phyloP scores from a whole-genome alignment of 2,113 vertebrate genomes.

The Peromyscus californicus region DNA sequence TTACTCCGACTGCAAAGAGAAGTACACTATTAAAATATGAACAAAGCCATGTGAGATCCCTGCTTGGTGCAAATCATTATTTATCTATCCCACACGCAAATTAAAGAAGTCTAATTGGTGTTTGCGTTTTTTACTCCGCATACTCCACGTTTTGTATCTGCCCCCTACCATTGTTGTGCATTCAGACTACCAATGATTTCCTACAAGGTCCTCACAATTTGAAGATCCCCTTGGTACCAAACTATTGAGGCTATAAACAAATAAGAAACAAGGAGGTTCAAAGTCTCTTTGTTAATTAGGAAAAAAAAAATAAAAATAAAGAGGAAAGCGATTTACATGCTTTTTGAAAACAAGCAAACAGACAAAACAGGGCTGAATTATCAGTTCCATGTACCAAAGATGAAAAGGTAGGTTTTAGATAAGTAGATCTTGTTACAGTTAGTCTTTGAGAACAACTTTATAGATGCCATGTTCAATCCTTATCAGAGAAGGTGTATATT shows the following conservation, averaged over 20 bases:
- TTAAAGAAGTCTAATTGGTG: slow-evolving; percentile 82
- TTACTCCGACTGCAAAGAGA: slow-evolving; percentile 85
- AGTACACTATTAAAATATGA: slow-evolving; percentile 85
- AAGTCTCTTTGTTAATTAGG: slow-evolving; percentile 16
- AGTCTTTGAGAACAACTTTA: not conserved
- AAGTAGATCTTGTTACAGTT: not conserved
- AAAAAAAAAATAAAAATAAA: not conserved
- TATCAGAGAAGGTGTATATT: not conserved
- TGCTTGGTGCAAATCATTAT: slow-evolving; percentile 84
- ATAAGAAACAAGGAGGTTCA: slow-evolving; percentile 20
- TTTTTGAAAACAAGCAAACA: not conserved
- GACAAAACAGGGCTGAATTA: not conserved
- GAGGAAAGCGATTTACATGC: not conserved
- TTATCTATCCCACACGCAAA: slow-evolving; percentile 81
- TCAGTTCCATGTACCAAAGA: not conserved
- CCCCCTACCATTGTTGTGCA: not conserved
- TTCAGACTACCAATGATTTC: not conserved
- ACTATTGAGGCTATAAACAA: slow-evolving; percentile 48
- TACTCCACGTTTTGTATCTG: not conserved
- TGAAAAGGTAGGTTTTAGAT: not conserved
- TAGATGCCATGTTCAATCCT: not conserved
- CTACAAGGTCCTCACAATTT: not conserved
- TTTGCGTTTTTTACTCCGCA: slow-evolving; percentile 78
- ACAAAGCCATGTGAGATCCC: slow-evolving; percentile 82
- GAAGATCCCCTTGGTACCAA: not conserved